Evolutionary conservation across 2,113 vertebrate species (phyloP).

Genomic region (Onychostoma macrolepis): DNA sequence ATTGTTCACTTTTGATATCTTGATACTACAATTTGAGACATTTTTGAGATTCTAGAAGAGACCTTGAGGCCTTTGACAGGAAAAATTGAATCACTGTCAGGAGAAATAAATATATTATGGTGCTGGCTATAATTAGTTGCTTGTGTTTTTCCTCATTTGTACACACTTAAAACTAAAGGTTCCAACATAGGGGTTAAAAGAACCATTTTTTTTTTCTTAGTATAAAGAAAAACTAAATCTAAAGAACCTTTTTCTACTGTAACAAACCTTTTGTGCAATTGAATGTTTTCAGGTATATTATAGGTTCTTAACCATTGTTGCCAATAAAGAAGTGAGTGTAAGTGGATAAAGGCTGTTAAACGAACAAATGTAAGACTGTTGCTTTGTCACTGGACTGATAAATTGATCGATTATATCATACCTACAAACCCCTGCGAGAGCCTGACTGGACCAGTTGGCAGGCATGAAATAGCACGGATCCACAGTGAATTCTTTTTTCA

Average conservation of each 20-base stretch:
- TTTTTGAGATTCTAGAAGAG: neutral
- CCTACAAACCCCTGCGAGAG: conserved; percentile 78
- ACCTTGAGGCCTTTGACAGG: neutral
- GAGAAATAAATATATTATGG: neutral
- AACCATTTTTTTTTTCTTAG: too few species aligned
- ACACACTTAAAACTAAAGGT: too few species aligned
- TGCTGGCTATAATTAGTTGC: neutral
- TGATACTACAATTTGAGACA: neutral
- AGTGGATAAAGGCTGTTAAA: neutral
- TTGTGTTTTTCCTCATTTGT: neutral
- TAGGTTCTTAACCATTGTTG: too few species aligned
- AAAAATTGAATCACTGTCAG: neutral
- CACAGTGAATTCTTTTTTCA: conserved; percentile 74
- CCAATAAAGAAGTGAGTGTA: too few species aligned
- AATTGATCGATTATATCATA: conserved; percentile 45
- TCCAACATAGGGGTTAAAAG: too few species aligned
- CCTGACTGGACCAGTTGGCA: conserved; percentile 80
- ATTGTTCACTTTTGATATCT: neutral
- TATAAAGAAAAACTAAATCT: too few species aligned
- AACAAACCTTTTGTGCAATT: too few species aligned
- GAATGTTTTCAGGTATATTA: too few species aligned
- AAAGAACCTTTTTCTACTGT: too few species aligned
- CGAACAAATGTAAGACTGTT: neutral
- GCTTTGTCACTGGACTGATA: neutral
- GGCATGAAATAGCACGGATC: conserved; percentile 84